Evolutionary conservation across 2,888 invertebrate species (phyloP).

Genomic region (Lycophotia porphyrea): DNA sequence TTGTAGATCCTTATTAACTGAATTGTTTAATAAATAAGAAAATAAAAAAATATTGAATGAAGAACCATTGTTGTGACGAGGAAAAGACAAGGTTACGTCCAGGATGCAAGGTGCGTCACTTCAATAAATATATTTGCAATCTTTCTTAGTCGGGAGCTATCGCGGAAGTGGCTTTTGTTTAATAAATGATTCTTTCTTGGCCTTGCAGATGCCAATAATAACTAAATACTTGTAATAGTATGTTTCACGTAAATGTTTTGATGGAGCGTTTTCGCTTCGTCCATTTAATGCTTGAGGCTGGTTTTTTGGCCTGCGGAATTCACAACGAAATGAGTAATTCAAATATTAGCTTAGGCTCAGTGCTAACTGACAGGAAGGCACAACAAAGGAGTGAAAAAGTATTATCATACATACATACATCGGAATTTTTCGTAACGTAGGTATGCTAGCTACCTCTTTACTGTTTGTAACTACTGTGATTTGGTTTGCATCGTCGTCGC

Average conservation of each 20-base stretch:
- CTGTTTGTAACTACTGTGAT: background rate
- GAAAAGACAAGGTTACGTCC: constrained; percentile 34
- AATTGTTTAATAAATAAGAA: background rate
- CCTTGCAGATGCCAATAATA: constrained; percentile 53
- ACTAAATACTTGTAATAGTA: constrained; percentile 18
- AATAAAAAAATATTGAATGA: background rate
- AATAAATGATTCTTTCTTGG: constrained; percentile 33
- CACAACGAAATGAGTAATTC: constrained; percentile 36
- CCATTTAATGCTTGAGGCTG: constrained; percentile 3
- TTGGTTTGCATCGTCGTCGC: background rate
- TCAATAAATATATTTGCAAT: constrained; percentile 28
- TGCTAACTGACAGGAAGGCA: constrained; percentile 16
- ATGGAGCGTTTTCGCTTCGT: constrained; percentile 11
- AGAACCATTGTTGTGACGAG: constrained; percentile 15
- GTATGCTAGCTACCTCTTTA: background rate
- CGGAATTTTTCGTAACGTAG: background rate
- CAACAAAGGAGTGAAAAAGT: constrained; percentile 12
- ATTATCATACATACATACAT: background rate
- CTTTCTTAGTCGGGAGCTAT: constrained; percentile 41
- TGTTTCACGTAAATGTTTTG: constrained; percentile 34
- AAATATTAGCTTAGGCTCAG: constrained; percentile 42
- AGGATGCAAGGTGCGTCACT: constrained; percentile 41
- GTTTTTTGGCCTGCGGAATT: constrained; percentile 23
- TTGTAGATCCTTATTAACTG: background rate
- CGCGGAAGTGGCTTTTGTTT: constrained; percentile 54